A percentile compares a stretch with the other conserved stretches of the same genome.
phyloP scores from a whole-genome alignment of 37 sponge, comb jelly and placozoan species.

The Oopsacas minuta region DNA sequence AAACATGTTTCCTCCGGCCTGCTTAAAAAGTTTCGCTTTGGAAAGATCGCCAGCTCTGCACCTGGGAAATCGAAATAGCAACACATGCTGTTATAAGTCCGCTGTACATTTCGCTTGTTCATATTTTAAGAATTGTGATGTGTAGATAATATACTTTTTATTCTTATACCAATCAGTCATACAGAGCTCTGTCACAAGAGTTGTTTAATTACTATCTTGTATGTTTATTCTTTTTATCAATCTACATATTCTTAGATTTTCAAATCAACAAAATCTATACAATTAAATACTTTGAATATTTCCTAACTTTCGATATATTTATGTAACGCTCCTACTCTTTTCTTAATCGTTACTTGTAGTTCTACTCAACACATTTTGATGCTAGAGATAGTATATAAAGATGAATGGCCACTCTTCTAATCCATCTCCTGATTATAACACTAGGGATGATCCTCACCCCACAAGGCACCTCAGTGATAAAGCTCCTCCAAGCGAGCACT shows the following conservation, averaged over 20 bases:
- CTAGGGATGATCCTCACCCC: background rate
- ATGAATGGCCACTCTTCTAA: background rate
- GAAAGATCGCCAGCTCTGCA: background rate
- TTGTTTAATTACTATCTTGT: background rate
- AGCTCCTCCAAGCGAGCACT: background rate
- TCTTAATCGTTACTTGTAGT: background rate
- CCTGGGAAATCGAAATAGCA: slow-evolving; percentile 8
- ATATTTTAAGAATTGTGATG: background rate
- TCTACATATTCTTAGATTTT: background rate
- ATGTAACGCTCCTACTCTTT: no score
- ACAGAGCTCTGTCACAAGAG: background rate
- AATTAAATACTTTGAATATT: no score
- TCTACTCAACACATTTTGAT: background rate
- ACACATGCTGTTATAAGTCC: background rate
- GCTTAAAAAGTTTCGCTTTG: background rate
- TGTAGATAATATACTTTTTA: slow-evolving; percentile 12
- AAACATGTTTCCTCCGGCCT: background rate
- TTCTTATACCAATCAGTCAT: background rate
- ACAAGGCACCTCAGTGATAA: background rate
- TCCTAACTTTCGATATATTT: no score
- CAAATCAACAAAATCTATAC: no score
- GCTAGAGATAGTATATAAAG: background rate
- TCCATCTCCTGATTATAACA: background rate
- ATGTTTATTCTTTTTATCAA: background rate
- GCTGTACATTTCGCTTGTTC: slow-evolving; percentile 5